Evolutionary conservation across 2,888 invertebrate species (phyloP).

Genomic region (Brachynemurus nebulosus): DNA sequence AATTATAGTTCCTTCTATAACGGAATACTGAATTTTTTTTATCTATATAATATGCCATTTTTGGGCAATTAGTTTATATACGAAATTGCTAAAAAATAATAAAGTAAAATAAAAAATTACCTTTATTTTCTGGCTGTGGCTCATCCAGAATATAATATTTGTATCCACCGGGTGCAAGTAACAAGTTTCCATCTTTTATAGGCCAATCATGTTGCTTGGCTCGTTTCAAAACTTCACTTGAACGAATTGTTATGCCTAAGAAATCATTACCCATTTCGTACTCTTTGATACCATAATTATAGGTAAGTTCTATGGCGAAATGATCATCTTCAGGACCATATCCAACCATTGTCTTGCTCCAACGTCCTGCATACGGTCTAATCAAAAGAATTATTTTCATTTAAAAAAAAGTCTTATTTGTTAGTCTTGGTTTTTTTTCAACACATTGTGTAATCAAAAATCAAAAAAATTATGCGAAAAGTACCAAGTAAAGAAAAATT

Average conservation of each 20-base stretch:
- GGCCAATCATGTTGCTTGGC: constrained; percentile 64
- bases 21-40: no score
- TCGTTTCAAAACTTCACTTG: constrained; percentile 57
- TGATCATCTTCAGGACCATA: constrained; percentile 91
- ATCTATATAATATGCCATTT: constrained; percentile 5
- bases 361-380: constrained; percentile 93
- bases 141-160: constrained; percentile 68
- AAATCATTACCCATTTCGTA: constrained; percentile 91
- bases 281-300: constrained; percentile 84
- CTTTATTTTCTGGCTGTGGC: constrained; percentile 48
- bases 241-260: constrained; percentile 68
- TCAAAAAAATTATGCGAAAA: no score
- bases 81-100: neutral
- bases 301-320: constrained; percentile 93
- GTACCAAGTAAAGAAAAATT: no score
- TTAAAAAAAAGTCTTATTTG: constrained; percentile 5
- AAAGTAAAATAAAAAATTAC: constrained; percentile 29
- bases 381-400: constrained; percentile 19
- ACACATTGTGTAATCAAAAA: no score
- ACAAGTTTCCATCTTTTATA: constrained; percentile 41
- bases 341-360: constrained; percentile 99
- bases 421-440: no score
- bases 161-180: constrained; percentile 87
- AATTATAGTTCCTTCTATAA: no score
- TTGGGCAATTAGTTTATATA: constrained; percentile 4